Conservation (phyloP, 1,140 invertebrate species). For the Latrodectus geometricus region DNA sequence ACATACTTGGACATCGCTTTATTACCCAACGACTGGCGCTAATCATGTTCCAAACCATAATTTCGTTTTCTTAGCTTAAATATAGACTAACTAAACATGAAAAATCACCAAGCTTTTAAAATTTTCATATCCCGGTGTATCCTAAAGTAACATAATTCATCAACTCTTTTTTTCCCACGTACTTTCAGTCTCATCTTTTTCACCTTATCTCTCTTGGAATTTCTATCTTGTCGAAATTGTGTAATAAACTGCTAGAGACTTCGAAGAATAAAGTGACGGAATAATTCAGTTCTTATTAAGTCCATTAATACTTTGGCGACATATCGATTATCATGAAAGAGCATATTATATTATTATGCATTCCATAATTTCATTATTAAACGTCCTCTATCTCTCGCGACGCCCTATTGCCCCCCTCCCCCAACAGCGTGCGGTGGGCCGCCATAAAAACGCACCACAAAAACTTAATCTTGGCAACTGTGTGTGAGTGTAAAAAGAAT, state of each 20-base stretch:
- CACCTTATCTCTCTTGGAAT: background rate
- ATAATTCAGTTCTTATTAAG: constrained; percentile 58
- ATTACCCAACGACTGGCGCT: no score
- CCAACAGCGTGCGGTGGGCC: background rate
- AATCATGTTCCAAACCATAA: no score
- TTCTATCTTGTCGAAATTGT: constrained; percentile 2
- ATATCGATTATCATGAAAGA: constrained; percentile 57
- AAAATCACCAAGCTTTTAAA: background rate
- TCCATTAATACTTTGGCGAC: constrained; percentile 54
- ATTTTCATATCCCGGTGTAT: background rate
- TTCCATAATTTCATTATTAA: constrained; percentile 62
- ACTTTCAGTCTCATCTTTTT: background rate
- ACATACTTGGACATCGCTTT: no score
- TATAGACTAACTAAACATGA: background rate
- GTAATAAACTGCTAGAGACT: constrained; percentile 21
- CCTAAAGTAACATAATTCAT: background rate
- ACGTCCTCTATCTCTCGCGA: constrained; percentile 48
- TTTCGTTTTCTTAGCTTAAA: background rate
- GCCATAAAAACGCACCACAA: constrained; percentile 23
- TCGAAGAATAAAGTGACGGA: constrained; percentile 32
- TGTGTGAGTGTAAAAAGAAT: constrained; percentile 3
- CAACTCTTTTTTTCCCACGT: background rate
- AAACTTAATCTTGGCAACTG: constrained; percentile 10
- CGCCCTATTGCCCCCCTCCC: constrained; percentile 30
- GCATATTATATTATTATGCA: constrained; percentile 61